Conservation (phyloP, 1,140 invertebrate genomes). For the Panulirus ornatus region DNA sequence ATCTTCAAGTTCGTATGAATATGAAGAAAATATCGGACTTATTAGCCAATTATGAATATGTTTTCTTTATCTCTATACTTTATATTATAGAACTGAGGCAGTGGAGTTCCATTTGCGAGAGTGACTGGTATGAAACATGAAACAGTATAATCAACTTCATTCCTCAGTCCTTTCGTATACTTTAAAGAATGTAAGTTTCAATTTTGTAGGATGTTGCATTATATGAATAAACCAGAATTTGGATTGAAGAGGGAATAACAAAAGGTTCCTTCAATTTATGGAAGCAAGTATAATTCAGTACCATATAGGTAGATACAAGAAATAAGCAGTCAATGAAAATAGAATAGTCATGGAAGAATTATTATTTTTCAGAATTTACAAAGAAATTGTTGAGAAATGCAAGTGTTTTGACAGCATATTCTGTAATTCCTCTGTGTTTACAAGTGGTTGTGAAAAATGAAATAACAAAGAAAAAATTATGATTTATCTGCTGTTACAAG, state of each 20-base stretch:
- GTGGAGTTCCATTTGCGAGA: background rate
- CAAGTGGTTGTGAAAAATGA: too few species aligned
- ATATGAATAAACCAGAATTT: background rate
- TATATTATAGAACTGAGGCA: background rate
- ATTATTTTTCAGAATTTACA: background rate
- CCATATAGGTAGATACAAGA: too few species aligned
- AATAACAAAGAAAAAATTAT: too few species aligned
- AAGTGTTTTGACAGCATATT: background rate
- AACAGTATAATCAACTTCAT: background rate
- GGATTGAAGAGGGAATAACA: too few species aligned
- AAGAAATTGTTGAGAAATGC: background rate
- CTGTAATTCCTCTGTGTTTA: background rate
- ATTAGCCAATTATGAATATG: background rate
- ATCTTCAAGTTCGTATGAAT: background rate
- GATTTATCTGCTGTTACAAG: too few species aligned
- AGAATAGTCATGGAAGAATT: background rate
- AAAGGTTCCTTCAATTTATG: background rate
- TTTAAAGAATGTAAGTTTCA: background rate
- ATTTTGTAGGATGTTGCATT: background rate
- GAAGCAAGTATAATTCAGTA: background rate
- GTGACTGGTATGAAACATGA: background rate
- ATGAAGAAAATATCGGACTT: background rate
- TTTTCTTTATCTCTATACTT: too few species aligned
- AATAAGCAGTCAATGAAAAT: too few species aligned
- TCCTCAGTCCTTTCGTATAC: background rate